Percentiles rank a stretch among this genome's conserved stretches.
Evolutionary conservation across 1,140 invertebrate genomes (phyloP).

Genomic region (Ylistrum balloti): DNA sequence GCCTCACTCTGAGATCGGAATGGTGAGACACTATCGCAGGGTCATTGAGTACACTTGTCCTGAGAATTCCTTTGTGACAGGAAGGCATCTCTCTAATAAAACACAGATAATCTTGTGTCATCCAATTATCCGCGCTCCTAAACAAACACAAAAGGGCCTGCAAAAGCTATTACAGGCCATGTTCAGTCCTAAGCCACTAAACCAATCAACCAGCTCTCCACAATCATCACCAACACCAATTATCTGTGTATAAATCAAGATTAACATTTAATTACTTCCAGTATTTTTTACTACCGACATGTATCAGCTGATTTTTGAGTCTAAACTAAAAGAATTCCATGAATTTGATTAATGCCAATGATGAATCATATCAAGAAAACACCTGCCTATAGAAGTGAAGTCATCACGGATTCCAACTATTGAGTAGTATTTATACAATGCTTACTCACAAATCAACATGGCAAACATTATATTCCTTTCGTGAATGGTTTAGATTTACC

Average conservation of each 20-base stretch:
- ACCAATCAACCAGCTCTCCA: neutral
- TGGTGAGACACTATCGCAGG: neutral
- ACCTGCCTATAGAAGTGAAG: too few relatives aligned
- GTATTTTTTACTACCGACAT: neutral
- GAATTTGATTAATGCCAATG: too few relatives aligned
- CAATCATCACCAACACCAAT: neutral
- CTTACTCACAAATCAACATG: too few relatives aligned
- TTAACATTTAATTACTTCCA: slow-evolving; percentile 10
- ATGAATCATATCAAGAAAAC: too few relatives aligned
- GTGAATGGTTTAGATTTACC: too few relatives aligned
- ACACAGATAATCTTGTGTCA: slow-evolving; percentile 17
- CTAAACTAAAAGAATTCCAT: too few relatives aligned
- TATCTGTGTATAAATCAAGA: neutral
- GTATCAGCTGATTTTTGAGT: neutral
- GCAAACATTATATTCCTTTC: too few relatives aligned
- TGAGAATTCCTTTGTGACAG: neutral
- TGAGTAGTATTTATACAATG: too few relatives aligned
- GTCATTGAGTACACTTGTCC: neutral
- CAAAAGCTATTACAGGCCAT: neutral
- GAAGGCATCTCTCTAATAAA: neutral
- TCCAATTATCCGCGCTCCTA: neutral
- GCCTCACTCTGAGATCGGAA: neutral
- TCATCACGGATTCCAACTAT: too few relatives aligned
- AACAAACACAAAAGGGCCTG: neutral
- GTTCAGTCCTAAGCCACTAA: neutral